These are phyloP conservation scores for Orthosia cruda DNA, from an alignment of 2,888 invertebrate genomes.

Conservation along the genomic window DNA sequence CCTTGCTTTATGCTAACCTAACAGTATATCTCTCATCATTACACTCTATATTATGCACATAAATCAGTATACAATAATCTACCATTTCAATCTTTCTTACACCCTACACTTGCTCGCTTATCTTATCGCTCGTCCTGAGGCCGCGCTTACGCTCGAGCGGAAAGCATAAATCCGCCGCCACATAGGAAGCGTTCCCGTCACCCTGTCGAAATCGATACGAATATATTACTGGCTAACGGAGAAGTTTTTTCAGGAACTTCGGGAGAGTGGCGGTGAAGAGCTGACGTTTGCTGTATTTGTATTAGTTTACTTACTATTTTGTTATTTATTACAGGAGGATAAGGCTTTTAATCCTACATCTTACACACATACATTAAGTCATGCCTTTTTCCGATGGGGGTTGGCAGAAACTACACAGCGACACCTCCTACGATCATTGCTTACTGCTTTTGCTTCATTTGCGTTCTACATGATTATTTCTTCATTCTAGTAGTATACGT, in stretches of 20 bases:
- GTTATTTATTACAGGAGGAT: constrained; percentile 27
- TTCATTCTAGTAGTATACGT: too few relatives aligned
- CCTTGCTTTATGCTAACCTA: too few relatives aligned
- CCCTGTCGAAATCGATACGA: constrained; percentile 60
- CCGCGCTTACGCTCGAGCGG: constrained; percentile 52
- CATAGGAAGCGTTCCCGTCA: constrained; percentile 58
- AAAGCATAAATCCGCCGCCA: constrained; percentile 61
- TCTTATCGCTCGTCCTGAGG: constrained; percentile 25
- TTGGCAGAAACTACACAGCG: too few relatives aligned
- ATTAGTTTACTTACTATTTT: constrained; percentile 16
- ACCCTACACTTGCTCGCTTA: not conserved
- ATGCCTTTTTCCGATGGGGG: too few relatives aligned
- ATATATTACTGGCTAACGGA: constrained; percentile 48
- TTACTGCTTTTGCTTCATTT: too few relatives aligned
- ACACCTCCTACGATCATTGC: too few relatives aligned
- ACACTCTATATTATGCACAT: too few relatives aligned
- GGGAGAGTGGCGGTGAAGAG: constrained; percentile 25
- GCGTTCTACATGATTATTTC: too few relatives aligned
- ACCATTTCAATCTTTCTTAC: not conserved
- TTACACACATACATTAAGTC: not conserved
- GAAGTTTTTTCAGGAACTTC: constrained; percentile 32
- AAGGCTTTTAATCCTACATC: not conserved
- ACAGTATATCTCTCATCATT: too few relatives aligned
- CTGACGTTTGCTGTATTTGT: constrained; percentile 40
- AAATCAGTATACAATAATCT: not conserved